Percentiles rank a stretch among this genome's conserved stretches.
Conservation (phyloP, 2,797 vertebrate species). For the Urophycis tenuis region DNA sequence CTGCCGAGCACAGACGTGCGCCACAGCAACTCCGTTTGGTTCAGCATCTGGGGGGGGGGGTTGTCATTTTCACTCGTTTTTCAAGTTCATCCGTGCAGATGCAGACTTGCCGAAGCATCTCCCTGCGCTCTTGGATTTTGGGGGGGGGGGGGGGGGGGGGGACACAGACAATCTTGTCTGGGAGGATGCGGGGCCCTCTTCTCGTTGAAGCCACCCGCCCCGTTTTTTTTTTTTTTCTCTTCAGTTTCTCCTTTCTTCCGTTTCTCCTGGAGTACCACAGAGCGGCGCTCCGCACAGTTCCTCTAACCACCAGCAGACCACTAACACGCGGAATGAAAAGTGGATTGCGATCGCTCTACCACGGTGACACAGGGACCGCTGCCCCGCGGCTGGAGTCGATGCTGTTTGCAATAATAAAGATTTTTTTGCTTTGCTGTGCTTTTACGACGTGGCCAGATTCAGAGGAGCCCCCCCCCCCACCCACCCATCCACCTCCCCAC, state of each 20-base stretch:
- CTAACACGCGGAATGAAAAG: slow-evolving; percentile 64
- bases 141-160: too few relatives aligned
- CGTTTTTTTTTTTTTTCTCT: background rate
- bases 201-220: slow-evolving; percentile 40
- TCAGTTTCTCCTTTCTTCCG: too few relatives aligned
- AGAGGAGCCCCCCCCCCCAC: slow-evolving; percentile 26
- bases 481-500: too few relatives aligned
- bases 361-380: slow-evolving; percentile 25
- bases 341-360: slow-evolving; percentile 46
- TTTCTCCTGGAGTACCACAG: background rate
- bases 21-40: slow-evolving; percentile 51
- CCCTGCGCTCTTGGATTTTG: slow-evolving; percentile 25
- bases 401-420: slow-evolving; percentile 44
- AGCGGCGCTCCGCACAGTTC: background rate
- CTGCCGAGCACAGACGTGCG: slow-evolving; percentile 50
- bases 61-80: slow-evolving; percentile 14
- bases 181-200: slow-evolving; percentile 43
- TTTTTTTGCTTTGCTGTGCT: slow-evolving; percentile 45
- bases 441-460: slow-evolving; percentile 43
- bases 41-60: slow-evolving; percentile 52
- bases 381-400: slow-evolving; percentile 40
- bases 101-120: slow-evolving; percentile 29
- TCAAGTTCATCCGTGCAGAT: slow-evolving; percentile 36
- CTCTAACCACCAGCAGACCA: slow-evolving; percentile 74
- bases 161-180: slow-evolving; percentile 13